Evolutionary conservation across 2,797 vertebrate species (phyloP), one percentile per base, ranked within the genome.

Genomic region (Aldrovandia affinis): DNA sequence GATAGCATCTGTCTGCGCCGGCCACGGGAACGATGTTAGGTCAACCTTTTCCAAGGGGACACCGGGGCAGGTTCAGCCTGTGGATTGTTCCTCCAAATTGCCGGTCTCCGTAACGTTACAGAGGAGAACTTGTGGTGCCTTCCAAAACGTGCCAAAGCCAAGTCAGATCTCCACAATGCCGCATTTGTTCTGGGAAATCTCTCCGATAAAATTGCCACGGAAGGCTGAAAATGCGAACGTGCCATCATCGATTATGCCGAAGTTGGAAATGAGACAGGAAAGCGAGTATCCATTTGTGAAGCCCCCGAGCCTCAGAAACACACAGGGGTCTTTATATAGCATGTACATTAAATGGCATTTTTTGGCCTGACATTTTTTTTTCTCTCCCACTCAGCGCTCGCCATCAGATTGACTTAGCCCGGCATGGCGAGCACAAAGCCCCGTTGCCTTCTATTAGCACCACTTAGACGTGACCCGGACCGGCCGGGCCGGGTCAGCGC

Each of bases 381-480:
- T 36, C 82, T 83, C 28, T 81, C 22, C 78, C 70, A 30, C 39
- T 59, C 65, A n/a, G n/a, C n/a, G 61, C 81, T 42, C 28, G 85
- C 70, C 83, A 47, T 83, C 61, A 12, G 44, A 36, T 39, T 79
- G 20, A 54, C 25, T 63, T 33, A 44, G 28, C 54, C 33, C 50
- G 57, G 33, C 83, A 84, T 44, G 15, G 75, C 75, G 73, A 70
- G 50, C 65, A 68, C 63, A 33, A 28, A 70, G 15, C 83, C 75
- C 80, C 8, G 50, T 83, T 86, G 87, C 86, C 86, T 87, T 88
- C 86, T 85, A 89, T 96, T 95, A 95, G 91, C 88, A 88, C 92
- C 89, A 89, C 92, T 92, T 92, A 91, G 84, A 89, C 90, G 84
- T 93, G 95, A 96, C 94, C 94, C 85, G 84, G 90, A 86, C 92